Percentiles rank a stretch among this genome's conserved stretches.
Conservation (phyloP, 1,140 invertebrate species). For the Eulimnadia texana region DNA sequence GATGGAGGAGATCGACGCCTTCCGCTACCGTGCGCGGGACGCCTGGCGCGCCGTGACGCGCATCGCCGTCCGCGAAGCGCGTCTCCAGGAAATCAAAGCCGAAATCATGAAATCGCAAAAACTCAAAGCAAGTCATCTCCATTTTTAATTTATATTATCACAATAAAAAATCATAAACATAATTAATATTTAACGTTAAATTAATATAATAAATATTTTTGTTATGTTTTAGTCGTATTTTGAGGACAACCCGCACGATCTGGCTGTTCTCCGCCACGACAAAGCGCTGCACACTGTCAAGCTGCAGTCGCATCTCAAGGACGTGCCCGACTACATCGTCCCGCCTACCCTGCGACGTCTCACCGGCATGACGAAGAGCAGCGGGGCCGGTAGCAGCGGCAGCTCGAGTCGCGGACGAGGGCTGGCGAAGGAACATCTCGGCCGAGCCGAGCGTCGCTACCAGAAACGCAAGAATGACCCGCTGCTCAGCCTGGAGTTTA, state of each 20-base stretch:
- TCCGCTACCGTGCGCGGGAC: constrained; percentile 83
- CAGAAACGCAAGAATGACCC: constrained; percentile 30
- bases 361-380: constrained; percentile 25
- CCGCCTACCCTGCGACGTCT: constrained; percentile 53
- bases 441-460: constrained; percentile 8
- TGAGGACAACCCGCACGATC: constrained; percentile 82
- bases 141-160: neutral
- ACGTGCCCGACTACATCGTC: constrained; percentile 90
- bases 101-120: constrained; percentile 89
- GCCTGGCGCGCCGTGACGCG: constrained; percentile 85
- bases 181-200: constrained; percentile 4
- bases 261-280: constrained; percentile 78
- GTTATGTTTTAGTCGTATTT: constrained; percentile 57
- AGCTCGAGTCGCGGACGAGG: neutral
- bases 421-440: neutral
- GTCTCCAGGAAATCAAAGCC: constrained; percentile 87
- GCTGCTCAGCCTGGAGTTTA: constrained; percentile 29
- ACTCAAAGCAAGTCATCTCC: constrained; percentile 48
- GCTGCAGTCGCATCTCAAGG: constrained; percentile 66
- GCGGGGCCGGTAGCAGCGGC: constrained; percentile 22
- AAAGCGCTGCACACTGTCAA: constrained; percentile 76
- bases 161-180: constrained; percentile 3
- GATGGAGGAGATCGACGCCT: constrained; percentile 88
- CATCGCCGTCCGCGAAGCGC: constrained; percentile 78
- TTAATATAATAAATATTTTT: neutral